Percentiles rank a stretch among this genome's conserved stretches.
Conservation (phyloP, 1,140 invertebrate species). For the Lepidotrigona ventralis region DNA sequence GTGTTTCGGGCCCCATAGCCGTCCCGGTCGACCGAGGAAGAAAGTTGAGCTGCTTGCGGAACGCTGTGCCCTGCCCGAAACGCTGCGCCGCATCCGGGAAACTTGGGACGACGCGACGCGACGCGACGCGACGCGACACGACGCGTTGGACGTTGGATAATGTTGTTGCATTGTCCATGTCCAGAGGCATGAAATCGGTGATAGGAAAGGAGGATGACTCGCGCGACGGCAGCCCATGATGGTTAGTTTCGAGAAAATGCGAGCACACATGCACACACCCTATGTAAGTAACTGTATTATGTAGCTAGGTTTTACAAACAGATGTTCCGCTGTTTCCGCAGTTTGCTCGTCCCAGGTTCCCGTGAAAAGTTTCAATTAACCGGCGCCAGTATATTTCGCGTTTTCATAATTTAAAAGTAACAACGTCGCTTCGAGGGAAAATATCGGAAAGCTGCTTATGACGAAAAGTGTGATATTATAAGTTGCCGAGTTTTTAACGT, state of each 20-base stretch:
- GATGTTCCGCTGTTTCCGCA: not conserved
- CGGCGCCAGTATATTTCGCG: not conserved
- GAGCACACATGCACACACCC: too few relatives aligned
- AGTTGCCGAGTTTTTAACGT: slow-evolving; percentile 7
- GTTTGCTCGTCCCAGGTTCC: not conserved
- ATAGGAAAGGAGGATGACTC: not conserved
- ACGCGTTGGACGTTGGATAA: slow-evolving; percentile 8
- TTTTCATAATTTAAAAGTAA: slow-evolving; percentile 28
- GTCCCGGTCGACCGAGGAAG: slow-evolving; percentile 4
- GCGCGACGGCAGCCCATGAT: not conserved
- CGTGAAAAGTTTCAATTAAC: slow-evolving; percentile 5
- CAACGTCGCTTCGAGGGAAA: slow-evolving; percentile 16
- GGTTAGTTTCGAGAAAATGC: not conserved
- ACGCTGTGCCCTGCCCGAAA: not conserved
- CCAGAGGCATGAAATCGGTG: not conserved
- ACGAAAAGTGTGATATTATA: not conserved
- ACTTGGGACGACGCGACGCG: slow-evolving; percentile 1
- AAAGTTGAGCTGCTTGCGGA: slow-evolving; percentile 19
- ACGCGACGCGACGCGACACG: not conserved
- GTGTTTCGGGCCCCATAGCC: not conserved
- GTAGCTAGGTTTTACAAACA: not conserved
- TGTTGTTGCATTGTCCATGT: not conserved
- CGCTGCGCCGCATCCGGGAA: slow-evolving; percentile 7
- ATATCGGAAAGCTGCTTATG: slow-evolving; percentile 16
- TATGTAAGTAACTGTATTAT: not conserved